These are phyloP conservation scores for Coryphaenoides rupestris DNA, from an alignment of 2,113 vertebrate genomes.

Conservation along the genomic window DNA sequence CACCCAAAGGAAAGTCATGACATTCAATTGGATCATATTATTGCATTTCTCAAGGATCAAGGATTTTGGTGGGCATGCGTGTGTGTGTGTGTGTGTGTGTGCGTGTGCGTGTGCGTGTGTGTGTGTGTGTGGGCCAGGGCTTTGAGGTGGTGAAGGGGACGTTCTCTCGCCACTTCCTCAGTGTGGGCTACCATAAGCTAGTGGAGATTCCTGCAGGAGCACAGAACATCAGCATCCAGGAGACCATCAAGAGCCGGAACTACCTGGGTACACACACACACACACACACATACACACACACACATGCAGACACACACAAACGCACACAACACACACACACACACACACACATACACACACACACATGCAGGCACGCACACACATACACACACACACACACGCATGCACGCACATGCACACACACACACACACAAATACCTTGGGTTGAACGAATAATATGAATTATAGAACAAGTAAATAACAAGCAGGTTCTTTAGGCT, in stretches of 20 bases:
- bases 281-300: conserved; percentile 10
- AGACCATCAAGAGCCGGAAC: conserved; percentile 69
- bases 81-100: neutral
- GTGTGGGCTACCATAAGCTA: conserved; percentile 71
- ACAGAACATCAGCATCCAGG: conserved; percentile 60
- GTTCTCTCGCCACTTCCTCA: conserved; percentile 59
- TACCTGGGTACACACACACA: conserved; percentile 64
- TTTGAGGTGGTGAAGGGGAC: conserved; percentile 62
- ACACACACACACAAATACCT: no score
- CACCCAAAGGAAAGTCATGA: conserved; percentile 20
- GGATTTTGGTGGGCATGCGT: neutral
- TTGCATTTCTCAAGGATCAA: conserved; percentile 8
- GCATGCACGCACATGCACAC: no score
- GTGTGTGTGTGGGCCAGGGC: conserved; percentile 38
- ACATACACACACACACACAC: no score
- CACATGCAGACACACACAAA: conserved; percentile 1
- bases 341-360: conserved; percentile 5
- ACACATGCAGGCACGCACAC: neutral
- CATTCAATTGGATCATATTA: conserved; percentile 32
- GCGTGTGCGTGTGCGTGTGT: neutral
- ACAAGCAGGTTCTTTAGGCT: no score
- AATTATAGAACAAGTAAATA: no score
- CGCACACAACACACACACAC: conserved; percentile 3
- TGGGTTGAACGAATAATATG: no score
- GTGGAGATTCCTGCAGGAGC: conserved; percentile 69